A percentile compares a stretch with the other conserved stretches of the same genome.
phyloP scores from a whole-genome alignment of 35 echinoderm and acorn worm genomes.

The Lytechinus variegatus region DNA sequence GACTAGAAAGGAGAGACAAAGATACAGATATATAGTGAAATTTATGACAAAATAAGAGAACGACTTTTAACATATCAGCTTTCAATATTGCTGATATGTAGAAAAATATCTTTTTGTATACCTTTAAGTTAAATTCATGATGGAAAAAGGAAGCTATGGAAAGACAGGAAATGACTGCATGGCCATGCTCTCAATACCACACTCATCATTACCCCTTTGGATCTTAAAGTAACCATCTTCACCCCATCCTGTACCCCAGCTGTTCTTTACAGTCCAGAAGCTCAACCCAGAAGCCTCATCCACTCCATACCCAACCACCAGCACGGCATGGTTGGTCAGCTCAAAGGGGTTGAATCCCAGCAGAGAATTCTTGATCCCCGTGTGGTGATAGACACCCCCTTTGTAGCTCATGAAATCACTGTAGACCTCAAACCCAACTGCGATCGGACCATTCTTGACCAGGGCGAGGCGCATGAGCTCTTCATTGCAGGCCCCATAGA shows the following conservation, averaged over 20 bases:
- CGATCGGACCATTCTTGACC: conserved; percentile 90
- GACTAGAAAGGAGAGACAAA: too few relatives aligned
- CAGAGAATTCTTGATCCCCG: conserved; percentile 33
- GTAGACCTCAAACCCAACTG: conserved; percentile 81
- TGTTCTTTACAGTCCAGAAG: conserved; percentile 94
- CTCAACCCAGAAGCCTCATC: conserved; percentile 70
- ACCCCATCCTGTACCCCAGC: conserved; percentile 89
- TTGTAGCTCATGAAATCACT: conserved; percentile 80
- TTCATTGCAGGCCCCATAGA: conserved; percentile 96
- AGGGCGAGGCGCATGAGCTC: conserved; percentile 82
- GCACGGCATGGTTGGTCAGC: conserved; percentile 87
- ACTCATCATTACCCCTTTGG: conserved; percentile 76
- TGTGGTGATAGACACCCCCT: conserved; percentile 92
- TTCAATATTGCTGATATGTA: too few relatives aligned
- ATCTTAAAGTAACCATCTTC: conserved; percentile 92
- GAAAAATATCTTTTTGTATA: too few relatives aligned
- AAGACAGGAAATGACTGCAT: conserved; percentile 86
- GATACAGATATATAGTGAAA: too few relatives aligned
- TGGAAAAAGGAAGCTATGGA: conserved; percentile 48
- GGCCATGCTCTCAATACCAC: conserved; percentile 88
- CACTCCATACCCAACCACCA: conserved; percentile 84
- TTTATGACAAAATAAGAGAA: too few relatives aligned
- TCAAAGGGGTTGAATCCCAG: conserved; percentile 81
- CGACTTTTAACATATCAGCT: too few relatives aligned
- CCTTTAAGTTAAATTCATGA: too few relatives aligned